These are phyloP conservation scores for Psilopsiagon aymara DNA, from an alignment of 2,113 vertebrate genomes.

Conservation along the genomic window DNA sequence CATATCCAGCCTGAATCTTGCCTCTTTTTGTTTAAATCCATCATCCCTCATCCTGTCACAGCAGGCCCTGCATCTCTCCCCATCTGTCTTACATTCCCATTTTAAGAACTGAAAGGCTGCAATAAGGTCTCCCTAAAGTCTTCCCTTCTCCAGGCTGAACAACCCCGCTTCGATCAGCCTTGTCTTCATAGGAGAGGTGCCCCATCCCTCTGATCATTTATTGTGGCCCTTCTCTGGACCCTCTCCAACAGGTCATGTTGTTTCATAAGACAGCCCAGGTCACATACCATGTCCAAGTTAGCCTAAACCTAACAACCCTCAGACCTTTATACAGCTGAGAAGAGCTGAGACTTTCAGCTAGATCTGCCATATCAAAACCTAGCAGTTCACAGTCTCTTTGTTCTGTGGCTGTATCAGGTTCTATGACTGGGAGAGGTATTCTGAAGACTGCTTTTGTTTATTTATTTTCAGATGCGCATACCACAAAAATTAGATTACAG, in stretches of 20 bases:
- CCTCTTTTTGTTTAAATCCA: not conserved
- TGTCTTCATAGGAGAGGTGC: not conserved
- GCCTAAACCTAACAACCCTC: not conserved
- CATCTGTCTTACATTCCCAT: not conserved
- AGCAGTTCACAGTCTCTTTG: not conserved
- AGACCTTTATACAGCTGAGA: not conserved
- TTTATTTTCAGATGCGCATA: conserved; percentile 60
- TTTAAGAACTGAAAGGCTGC: not conserved
- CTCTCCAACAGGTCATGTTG: not conserved
- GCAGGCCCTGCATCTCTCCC: not conserved
- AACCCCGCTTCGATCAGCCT: not conserved
- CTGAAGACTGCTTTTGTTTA: conserved; percentile 46
- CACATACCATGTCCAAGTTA: not conserved
- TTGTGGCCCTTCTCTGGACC: not conserved
- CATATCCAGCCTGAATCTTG: not conserved
- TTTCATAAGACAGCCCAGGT: not conserved
- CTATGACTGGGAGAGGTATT: conserved; percentile 48
- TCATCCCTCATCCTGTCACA: not conserved
- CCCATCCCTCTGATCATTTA: not conserved
- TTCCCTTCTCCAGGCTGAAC: not conserved
- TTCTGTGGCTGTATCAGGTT: not conserved
- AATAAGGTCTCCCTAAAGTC: not conserved
- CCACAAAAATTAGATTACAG: conserved; percentile 62
- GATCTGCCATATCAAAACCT: not conserved
- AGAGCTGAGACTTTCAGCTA: not conserved